Percentiles rank a stretch among this genome's conserved stretches.
Evolutionary conservation across 1,140 invertebrate species (phyloP).

Genomic region (Macrostomum lignano): DNA sequence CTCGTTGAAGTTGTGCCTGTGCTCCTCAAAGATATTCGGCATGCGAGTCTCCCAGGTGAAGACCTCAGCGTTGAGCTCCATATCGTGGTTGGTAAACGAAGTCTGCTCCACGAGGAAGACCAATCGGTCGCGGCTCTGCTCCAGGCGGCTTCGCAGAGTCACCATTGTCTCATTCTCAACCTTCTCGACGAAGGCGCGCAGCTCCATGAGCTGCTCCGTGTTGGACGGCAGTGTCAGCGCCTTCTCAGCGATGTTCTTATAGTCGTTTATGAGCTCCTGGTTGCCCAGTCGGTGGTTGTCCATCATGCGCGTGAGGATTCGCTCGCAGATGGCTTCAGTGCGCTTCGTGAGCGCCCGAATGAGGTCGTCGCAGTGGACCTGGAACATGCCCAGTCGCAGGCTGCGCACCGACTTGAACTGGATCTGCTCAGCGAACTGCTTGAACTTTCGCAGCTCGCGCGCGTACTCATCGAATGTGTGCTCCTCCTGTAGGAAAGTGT

Average conservation of each 20-base stretch:
- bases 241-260: conserved; percentile 46
- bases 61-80: conserved; percentile 41
- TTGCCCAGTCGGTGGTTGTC: conserved; percentile 44
- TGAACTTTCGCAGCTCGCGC: conserved; percentile 22
- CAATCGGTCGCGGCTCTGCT: conserved; percentile 34
- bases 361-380: conserved; percentile 49
- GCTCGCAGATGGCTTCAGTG: conserved; percentile 39
- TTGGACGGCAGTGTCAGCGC: conserved; percentile 46
- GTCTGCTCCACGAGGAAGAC: conserved; percentile 50
- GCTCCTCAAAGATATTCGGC: conserved; percentile 47
- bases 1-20: conserved; percentile 43
- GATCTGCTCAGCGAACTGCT: conserved; percentile 22
- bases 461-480: conserved; percentile 24
- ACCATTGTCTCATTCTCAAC: conserved; percentile 40
- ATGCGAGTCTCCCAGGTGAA: conserved; percentile 57
- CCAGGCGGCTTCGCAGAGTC: conserved; percentile 44
- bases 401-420: conserved; percentile 21
- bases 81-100: conserved; percentile 37
- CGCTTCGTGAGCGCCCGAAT: conserved; percentile 39
- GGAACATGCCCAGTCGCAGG: conserved; percentile 49
- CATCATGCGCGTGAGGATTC: conserved; percentile 42
- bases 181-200: conserved; percentile 44
- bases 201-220: conserved; percentile 51
- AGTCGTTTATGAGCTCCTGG: conserved; percentile 55
- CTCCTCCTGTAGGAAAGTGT: conserved; percentile 21